A percentile compares a stretch with the other conserved stretches of the same genome.
phyloP scores from a whole-genome alignment of 2,113 vertebrate genomes.

The Trogon melanurus region DNA sequence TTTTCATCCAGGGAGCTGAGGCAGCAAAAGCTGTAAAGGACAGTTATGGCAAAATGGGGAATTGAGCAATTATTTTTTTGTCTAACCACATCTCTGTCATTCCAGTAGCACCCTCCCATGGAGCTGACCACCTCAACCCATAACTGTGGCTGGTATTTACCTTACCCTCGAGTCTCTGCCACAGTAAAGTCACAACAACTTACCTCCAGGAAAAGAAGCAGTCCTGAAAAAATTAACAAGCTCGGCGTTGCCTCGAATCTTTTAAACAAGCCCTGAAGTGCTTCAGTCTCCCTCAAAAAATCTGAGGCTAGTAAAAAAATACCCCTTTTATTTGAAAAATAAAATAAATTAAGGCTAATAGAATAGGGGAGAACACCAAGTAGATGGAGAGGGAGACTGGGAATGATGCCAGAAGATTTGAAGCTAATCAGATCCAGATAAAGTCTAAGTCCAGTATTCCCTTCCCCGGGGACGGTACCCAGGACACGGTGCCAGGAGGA shows the following conservation, averaged over 20 bases:
- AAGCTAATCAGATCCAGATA: conserved; percentile 42
- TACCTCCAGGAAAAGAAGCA: background rate
- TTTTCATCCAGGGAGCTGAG: background rate
- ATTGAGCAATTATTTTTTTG: background rate
- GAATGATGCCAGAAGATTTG: background rate
- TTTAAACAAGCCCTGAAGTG: background rate
- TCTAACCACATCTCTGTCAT: background rate
- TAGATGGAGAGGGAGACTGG: background rate
- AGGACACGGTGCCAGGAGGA: conserved; percentile 32
- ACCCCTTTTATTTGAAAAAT: background rate
- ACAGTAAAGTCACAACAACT: background rate
- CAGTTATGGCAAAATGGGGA: background rate
- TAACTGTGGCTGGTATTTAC: background rate
- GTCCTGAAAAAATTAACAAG: background rate
- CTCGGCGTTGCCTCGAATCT: background rate
- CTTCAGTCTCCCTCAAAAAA: background rate
- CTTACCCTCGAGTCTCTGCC: background rate
- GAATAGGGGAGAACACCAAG: background rate
- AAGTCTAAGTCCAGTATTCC: background rate
- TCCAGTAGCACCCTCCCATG: background rate
- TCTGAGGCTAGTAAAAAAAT: background rate
- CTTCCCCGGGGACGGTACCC: background rate
- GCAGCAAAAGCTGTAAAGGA: background rate
- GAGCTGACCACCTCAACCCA: background rate
- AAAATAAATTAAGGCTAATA: background rate